phyloP scores from a whole-genome alignment of 2,888 invertebrate genomes.

The Boloria euphrosyne region DNA sequence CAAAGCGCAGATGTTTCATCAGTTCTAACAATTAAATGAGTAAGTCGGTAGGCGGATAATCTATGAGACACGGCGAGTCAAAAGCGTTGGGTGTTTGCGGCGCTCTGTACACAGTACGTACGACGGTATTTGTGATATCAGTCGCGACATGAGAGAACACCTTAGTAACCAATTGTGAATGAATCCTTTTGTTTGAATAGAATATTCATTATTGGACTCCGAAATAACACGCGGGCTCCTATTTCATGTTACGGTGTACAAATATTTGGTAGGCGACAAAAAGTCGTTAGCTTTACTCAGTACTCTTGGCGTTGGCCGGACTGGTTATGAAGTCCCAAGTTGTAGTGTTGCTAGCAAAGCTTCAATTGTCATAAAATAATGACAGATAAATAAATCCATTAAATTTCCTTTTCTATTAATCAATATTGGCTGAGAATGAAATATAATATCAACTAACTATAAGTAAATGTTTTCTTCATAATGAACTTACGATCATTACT shows the following conservation, averaged over 20 bases:
- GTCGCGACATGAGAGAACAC: conserved; percentile 44
- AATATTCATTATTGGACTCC: conserved; percentile 37
- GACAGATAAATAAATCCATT: too few relatives aligned
- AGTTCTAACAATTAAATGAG: neutral
- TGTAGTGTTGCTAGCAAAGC: too few relatives aligned
- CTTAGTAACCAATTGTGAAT: conserved; percentile 48
- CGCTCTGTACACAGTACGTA: conserved; percentile 42
- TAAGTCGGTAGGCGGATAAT: conserved; percentile 41
- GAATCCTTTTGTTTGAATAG: conserved; percentile 34
- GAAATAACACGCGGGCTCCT: conserved; percentile 29
- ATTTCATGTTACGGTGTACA: conserved; percentile 13
- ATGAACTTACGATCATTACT: too few relatives aligned
- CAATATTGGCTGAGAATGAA: too few relatives aligned
- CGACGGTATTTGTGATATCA: conserved; percentile 58
- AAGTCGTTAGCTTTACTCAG: neutral
- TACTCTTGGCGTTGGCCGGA: too few relatives aligned
- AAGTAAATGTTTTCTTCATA: too few relatives aligned
- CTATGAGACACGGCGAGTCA: conserved; percentile 68
- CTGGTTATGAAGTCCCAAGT: too few relatives aligned
- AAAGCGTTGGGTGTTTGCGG: conserved; percentile 59
- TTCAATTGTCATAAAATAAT: too few relatives aligned
- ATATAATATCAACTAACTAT: too few relatives aligned
- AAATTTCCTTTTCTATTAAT: too few relatives aligned
- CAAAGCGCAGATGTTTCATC: neutral
- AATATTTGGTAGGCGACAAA: conserved; percentile 13